phyloP scores from a whole-genome alignment of 2,797 vertebrate species.

The Glossophaga mutica region DNA sequence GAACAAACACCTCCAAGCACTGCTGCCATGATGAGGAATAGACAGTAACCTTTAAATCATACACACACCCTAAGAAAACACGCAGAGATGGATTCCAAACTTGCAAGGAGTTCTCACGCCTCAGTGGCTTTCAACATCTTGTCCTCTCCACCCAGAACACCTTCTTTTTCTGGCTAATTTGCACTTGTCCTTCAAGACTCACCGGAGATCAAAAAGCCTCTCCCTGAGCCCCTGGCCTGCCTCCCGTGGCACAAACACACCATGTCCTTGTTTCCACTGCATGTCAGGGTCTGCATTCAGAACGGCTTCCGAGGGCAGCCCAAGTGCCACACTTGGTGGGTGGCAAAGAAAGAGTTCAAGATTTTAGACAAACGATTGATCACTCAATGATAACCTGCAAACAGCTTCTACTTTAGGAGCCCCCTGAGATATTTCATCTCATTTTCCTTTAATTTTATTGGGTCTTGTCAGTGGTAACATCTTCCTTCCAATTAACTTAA shows the following conservation, averaged over 20 bases:
- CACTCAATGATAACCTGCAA: neutral
- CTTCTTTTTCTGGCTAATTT: neutral
- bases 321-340: fast-evolving
- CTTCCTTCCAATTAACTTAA: neutral
- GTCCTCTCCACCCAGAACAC: neutral
- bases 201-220: neutral
- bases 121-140: fast-evolving
- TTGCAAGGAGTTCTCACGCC: neutral
- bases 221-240: neutral
- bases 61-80: neutral
- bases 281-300: fast-evolving
- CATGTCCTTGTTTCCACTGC: fast-evolving
- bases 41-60: neutral
- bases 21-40: neutral
- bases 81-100: neutral
- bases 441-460: neutral
- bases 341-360: neutral
- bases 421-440: neutral
- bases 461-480: neutral
- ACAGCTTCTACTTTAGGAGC: neutral
- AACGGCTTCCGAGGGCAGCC: neutral
- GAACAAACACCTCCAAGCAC: neutral
- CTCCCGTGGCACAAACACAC: neutral
- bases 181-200: neutral
- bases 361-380: neutral